A percentile compares a stretch with the other conserved stretches of the same genome.
phyloP scores from a whole-genome alignment of 2,113 vertebrate genomes.

The Cacatua alba region DNA sequence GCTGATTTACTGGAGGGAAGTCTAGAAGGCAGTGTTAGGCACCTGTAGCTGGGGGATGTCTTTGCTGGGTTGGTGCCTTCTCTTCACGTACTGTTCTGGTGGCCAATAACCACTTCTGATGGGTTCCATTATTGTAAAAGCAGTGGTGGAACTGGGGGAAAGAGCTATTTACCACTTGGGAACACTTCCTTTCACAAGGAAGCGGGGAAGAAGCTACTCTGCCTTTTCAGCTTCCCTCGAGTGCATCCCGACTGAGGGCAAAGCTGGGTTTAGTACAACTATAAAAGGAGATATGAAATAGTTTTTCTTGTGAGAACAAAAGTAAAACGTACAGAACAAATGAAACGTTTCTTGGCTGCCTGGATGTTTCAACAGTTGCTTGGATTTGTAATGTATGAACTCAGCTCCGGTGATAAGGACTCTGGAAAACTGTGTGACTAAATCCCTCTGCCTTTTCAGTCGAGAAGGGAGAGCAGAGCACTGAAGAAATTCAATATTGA shows the following conservation, averaged over 20 bases:
- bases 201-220: neutral
- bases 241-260: neutral
- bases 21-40: neutral
- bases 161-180: neutral
- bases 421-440: neutral
- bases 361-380: conserved; percentile 11
- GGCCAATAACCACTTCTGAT: neutral
- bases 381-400: conserved; percentile 6
- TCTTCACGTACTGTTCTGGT: neutral
- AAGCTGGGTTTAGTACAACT: neutral
- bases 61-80: neutral
- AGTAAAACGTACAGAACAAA: conserved; percentile 20
- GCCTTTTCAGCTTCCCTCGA: neutral
- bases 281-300: neutral
- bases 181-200: neutral
- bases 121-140: neutral
- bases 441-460: neutral
- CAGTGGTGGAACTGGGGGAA: neutral
- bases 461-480: neutral
- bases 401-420: neutral
- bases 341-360: conserved; percentile 34
- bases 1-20: neutral
- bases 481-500: neutral
- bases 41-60: neutral
- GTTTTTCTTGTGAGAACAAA: neutral